A percentile compares a stretch with the other conserved stretches of the same genome.
phyloP scores from a whole-genome alignment of 2,113 vertebrate genomes.

The Eulemur macaco region DNA sequence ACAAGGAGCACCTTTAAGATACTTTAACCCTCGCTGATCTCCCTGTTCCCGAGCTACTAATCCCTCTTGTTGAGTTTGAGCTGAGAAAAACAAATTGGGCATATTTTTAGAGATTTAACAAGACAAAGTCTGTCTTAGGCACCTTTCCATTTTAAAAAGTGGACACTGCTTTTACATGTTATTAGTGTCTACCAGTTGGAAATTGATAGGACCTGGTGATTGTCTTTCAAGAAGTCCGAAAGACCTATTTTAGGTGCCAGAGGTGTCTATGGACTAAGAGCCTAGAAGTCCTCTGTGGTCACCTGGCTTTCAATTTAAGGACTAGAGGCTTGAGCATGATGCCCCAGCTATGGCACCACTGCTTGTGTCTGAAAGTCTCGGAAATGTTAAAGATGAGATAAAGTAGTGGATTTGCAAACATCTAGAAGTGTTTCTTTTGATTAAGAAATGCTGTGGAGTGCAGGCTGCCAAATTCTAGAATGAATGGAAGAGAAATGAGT shows the following conservation, averaged over 20 bases:
- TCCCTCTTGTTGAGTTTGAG: not conserved
- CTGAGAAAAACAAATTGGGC: not conserved
- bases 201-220: not conserved
- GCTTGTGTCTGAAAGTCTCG: not conserved
- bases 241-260: not conserved
- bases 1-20: not conserved
- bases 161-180: not conserved
- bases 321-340: not conserved
- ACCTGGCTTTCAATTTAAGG: not conserved
- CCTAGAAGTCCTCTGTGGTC: not conserved
- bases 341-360: not conserved
- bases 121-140: not conserved
- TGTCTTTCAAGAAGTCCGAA: not conserved
- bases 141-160: not conserved
- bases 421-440: not conserved
- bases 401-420: not conserved
- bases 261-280: not conserved
- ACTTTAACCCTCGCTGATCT: not conserved
- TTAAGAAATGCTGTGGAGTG: not conserved
- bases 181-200: not conserved
- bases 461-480: not conserved
- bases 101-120: not conserved
- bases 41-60: not conserved
- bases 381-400: not conserved
- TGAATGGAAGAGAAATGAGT: not conserved